A percentile compares a stretch with the other conserved stretches of the same genome.
phyloP scores from a whole-genome alignment of 2,888 invertebrate genomes.

The Acronicta psi region DNA sequence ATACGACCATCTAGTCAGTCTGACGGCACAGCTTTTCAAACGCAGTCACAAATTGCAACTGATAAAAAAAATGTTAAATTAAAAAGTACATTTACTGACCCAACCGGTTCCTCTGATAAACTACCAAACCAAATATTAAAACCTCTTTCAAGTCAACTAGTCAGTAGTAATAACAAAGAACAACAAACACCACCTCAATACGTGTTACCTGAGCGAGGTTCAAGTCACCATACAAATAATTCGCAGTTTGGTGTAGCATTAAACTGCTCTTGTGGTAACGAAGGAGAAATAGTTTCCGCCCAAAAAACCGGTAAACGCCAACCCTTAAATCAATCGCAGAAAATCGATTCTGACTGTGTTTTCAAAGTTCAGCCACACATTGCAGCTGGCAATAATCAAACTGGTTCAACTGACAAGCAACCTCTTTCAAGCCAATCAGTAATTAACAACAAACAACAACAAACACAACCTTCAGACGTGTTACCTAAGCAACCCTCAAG shows the following conservation, averaged over 20 bases:
- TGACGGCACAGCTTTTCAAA: not conserved
- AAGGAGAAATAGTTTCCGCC: not conserved
- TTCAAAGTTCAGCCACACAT: too few species aligned
- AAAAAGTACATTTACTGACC: too few species aligned
- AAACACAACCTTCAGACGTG: not conserved
- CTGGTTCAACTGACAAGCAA: not conserved
- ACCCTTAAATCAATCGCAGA: not conserved
- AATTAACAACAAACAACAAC: conserved; percentile 1
- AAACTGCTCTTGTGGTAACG: not conserved
- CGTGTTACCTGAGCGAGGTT: not conserved
- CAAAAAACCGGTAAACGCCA: not conserved
- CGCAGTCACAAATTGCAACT: too few species aligned
- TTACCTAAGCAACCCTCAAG: not conserved
- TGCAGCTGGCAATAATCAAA: too few species aligned
- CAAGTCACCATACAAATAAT: not conserved
- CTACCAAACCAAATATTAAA: not conserved
- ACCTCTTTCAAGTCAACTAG: not conserved
- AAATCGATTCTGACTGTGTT: not conserved
- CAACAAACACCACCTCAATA: not conserved
- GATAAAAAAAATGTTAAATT: not conserved
- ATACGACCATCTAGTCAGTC: not conserved
- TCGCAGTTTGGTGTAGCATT: not conserved
- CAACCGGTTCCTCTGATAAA: not conserved
- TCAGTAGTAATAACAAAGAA: not conserved
- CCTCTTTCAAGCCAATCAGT: not conserved